Evolutionary conservation across 1,140 invertebrate species (phyloP).

Genomic region (Ruditapes philippinarum): DNA sequence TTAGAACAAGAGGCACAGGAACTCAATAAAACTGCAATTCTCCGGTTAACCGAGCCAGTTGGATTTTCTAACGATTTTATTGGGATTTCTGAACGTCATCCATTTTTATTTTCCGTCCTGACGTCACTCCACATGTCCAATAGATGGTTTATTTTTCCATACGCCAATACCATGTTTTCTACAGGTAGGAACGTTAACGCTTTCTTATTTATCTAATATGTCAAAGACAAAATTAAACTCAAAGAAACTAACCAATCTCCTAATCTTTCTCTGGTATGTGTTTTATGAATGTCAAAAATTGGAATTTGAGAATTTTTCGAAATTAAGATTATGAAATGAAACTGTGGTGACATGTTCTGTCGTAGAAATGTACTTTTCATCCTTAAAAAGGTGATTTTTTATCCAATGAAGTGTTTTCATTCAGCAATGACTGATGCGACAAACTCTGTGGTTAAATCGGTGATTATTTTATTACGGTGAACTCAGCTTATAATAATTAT

Average conservation of each 20-base stretch:
- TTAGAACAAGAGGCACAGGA: neutral
- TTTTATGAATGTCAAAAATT: neutral
- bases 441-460: no score
- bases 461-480: no score
- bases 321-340: neutral
- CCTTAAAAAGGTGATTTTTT: no score
- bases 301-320: neutral
- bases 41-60: neutral
- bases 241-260: no score
- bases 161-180: constrained; percentile 22
- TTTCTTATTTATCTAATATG: neutral
- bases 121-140: neutral
- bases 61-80: constrained; percentile 38
- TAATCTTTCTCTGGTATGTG: neutral
- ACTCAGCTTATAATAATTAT: no score
- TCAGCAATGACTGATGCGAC: no score
- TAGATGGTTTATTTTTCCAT: constrained; percentile 26
- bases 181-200: constrained; percentile 19
- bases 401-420: no score
- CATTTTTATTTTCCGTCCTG: constrained; percentile 7
- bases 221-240: neutral
- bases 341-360: neutral
- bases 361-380: no score
- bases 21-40: neutral
- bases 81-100: neutral